phyloP scores from a whole-genome alignment of 2,113 vertebrate species.

The Rhipidura dahli region DNA sequence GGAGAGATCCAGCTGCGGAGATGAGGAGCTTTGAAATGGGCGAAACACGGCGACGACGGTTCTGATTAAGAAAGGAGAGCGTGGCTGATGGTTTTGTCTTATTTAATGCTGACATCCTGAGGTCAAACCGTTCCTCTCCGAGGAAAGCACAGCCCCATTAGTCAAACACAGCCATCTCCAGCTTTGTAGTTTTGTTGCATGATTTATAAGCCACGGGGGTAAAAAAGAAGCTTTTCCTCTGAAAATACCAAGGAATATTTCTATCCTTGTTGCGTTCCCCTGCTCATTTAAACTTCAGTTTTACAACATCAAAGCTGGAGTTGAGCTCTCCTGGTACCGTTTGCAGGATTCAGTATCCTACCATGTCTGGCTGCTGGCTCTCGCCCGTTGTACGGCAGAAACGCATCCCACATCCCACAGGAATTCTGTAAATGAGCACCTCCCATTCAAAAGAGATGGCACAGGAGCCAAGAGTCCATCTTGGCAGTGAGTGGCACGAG shows the following conservation, averaged over 20 bases:
- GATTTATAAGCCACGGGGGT: constrained; percentile 40
- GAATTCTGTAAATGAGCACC: background rate
- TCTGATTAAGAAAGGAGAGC: background rate
- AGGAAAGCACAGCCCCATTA: constrained; percentile 28
- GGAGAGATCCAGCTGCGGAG: background rate
- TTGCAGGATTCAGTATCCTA: background rate
- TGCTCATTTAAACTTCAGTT: background rate
- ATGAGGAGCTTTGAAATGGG: background rate
- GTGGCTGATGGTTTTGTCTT: constrained; percentile 28
- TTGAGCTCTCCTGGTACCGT: background rate
- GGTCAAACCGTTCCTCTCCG: constrained; percentile 45
- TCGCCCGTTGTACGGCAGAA: background rate
- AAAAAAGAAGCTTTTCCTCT: background rate
- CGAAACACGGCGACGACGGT: accelerated
- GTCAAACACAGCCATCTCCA: constrained; percentile 28
- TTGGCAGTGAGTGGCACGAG: background rate
- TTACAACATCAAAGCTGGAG: background rate
- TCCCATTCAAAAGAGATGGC: background rate
- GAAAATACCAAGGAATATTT: background rate
- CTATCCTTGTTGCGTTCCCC: background rate
- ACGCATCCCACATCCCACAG: background rate
- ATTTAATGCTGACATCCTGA: constrained; percentile 61
- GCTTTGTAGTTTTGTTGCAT: constrained; percentile 46
- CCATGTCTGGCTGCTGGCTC: background rate
- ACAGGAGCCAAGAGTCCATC: background rate